Conservation (phyloP, 1,140 invertebrate genomes). For the Aphis craccivora region DNA sequence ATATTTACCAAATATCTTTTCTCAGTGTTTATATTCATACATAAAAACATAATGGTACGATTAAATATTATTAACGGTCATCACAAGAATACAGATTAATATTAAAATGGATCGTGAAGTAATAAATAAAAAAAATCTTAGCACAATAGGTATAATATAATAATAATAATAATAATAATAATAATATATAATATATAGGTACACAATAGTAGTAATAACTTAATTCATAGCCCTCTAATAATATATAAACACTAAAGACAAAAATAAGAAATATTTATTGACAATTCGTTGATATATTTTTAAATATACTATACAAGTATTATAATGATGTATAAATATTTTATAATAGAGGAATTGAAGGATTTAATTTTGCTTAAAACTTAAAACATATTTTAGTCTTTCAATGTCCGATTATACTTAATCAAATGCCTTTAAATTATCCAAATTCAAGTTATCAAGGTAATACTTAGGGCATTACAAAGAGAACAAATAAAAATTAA, state of each 20-base stretch:
- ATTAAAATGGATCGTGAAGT: neutral
- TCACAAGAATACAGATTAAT: neutral
- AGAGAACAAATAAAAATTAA: too few species aligned
- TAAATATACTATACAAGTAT: neutral
- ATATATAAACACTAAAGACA: too few species aligned
- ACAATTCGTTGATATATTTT: too few species aligned
- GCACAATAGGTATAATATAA: too few species aligned
- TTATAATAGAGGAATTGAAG: neutral
- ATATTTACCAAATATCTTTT: constrained; percentile 18
- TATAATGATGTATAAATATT: neutral
- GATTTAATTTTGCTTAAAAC: neutral
- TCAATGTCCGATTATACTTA: neutral
- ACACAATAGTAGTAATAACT: neutral
- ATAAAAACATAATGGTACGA: neutral
- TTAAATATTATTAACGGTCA: neutral
- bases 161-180: too few species aligned
- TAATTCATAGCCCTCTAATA: too few species aligned
- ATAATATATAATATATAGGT: too few species aligned
- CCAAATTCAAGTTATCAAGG: neutral
- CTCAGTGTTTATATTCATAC: neutral
- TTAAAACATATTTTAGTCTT: neutral
- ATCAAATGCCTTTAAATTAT: neutral
- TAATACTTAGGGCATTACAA: too few species aligned
- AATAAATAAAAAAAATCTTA: neutral
- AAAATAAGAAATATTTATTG: too few species aligned